phyloP scores from a whole-genome alignment of 2,113 vertebrate species.

The Vidua macroura region DNA sequence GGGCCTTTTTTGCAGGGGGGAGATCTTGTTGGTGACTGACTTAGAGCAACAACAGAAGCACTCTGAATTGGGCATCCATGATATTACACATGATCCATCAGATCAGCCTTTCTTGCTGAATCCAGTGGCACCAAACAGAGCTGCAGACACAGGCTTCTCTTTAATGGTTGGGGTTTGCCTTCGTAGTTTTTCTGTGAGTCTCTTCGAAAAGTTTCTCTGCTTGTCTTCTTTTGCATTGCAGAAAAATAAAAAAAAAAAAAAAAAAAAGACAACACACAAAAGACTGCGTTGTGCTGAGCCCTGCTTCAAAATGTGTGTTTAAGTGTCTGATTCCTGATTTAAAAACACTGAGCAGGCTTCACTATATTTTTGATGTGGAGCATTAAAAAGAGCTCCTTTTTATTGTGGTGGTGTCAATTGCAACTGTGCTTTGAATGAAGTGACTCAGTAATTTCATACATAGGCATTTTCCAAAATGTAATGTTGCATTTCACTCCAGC shows the following conservation, averaged over 20 bases:
- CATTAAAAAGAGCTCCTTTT: not conserved
- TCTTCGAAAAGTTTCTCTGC: not conserved
- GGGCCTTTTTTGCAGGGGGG: not conserved
- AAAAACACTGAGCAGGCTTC: not conserved
- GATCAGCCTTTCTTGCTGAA: not conserved
- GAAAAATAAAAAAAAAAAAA: conserved; percentile 5
- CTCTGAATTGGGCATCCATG: not conserved
- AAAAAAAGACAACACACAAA: not conserved
- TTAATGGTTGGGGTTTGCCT: not conserved
- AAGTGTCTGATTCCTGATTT: not conserved
- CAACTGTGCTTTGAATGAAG: not conserved
- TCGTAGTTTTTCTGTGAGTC: not conserved
- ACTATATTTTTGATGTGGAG: not conserved
- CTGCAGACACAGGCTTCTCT: not conserved
- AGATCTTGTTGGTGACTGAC: not conserved
- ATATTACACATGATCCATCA: not conserved
- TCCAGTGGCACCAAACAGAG: not conserved
- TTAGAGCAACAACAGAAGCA: not conserved
- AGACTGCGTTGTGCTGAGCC: not conserved
- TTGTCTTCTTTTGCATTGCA: not conserved
- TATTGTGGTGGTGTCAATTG: not conserved
- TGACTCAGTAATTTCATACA: not conserved
- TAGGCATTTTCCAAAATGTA: not conserved
- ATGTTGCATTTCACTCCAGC: not conserved
- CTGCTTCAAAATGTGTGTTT: not conserved